Conservation (phyloP, 1,140 invertebrate genomes). For the Macrobrachium nipponense region DNA sequence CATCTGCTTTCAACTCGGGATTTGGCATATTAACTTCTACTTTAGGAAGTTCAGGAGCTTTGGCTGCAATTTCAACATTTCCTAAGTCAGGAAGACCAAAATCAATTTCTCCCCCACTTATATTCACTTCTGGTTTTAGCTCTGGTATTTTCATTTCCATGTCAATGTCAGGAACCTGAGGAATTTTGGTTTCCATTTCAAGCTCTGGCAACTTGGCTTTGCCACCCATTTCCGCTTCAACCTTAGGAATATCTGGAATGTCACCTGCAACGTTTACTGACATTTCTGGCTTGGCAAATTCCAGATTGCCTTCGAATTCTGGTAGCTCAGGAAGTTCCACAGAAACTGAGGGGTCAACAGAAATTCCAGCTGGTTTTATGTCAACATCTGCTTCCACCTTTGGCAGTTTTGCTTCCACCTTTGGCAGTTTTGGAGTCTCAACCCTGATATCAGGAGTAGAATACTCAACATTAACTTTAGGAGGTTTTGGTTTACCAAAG, state of each 20-base stretch:
- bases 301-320: slow-evolving; percentile 20
- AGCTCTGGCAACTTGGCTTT: slow-evolving; percentile 30
- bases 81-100: slow-evolving; percentile 15
- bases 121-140: slow-evolving; percentile 31
- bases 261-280: slow-evolving; percentile 28
- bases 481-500: slow-evolving; percentile 25
- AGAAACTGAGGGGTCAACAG: slow-evolving; percentile 11
- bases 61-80: slow-evolving; percentile 33
- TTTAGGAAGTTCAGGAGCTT: slow-evolving; percentile 9
- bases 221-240: slow-evolving; percentile 27
- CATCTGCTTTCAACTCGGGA: slow-evolving; percentile 44
- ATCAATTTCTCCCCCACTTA: neutral
- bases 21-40: neutral
- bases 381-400: neutral
- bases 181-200: slow-evolving; percentile 18
- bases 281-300: slow-evolving; percentile 15
- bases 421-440: slow-evolving; percentile 23
- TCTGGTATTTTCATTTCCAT: slow-evolving; percentile 22
- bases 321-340: slow-evolving; percentile 28
- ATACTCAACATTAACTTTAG: slow-evolving; percentile 3
- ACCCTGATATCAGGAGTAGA: slow-evolving; percentile 22
- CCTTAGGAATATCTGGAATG: slow-evolving; percentile 33
- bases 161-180: slow-evolving; percentile 8
- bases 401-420: slow-evolving; percentile 15
- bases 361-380: slow-evolving; percentile 5